These are phyloP conservation scores for Digitonthophagus gazella DNA, from an alignment of 2,888 invertebrate genomes.

Conservation along the genomic window DNA sequence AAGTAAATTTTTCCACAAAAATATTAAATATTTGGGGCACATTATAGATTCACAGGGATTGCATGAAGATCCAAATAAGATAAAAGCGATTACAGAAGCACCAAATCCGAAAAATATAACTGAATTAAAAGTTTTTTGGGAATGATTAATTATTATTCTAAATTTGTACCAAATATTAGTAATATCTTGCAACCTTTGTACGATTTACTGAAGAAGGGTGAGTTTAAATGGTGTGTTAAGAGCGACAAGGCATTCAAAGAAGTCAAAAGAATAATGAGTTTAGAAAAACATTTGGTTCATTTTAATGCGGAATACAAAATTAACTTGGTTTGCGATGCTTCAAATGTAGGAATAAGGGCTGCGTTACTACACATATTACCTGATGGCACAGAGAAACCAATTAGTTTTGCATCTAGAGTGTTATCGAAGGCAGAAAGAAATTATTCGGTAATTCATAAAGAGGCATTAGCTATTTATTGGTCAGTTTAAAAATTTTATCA, in stretches of 20 bases:
- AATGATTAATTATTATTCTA: slow-evolving; percentile 19
- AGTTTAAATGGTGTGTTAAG: slow-evolving; percentile 13
- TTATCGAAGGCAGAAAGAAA: slow-evolving; percentile 16
- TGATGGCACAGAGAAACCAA: slow-evolving; percentile 32
- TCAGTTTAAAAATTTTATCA: slow-evolving; percentile 38
- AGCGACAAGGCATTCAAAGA: slow-evolving; percentile 14
- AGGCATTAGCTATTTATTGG: slow-evolving; percentile 40
- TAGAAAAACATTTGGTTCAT: slow-evolving; percentile 16
- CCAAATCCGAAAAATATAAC: slow-evolving; percentile 12
- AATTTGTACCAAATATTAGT: slow-evolving; percentile 2
- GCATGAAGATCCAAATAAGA: slow-evolving; percentile 21
- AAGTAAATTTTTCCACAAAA: slow-evolving; percentile 40
- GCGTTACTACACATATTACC: slow-evolving; percentile 11
- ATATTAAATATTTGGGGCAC: slow-evolving; percentile 41
- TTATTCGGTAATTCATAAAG: slow-evolving; percentile 34
- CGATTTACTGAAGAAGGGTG: slow-evolving; percentile 6
- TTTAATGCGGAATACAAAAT: slow-evolving; percentile 5
- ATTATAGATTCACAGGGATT: slow-evolving; percentile 31
- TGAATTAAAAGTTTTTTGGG: slow-evolving; percentile 9
- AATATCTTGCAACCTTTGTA: slow-evolving; percentile 18
- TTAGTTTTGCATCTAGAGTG: slow-evolving; percentile 10
- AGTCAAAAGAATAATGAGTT: slow-evolving; percentile 7
- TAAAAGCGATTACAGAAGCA: slow-evolving; percentile 22
- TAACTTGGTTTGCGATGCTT: slow-evolving; percentile 4
- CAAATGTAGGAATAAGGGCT: not conserved